These are phyloP conservation scores for Sebastes flavidus DNA, from an alignment of 2,797 vertebrate genomes.

Conservation along the genomic window DNA sequence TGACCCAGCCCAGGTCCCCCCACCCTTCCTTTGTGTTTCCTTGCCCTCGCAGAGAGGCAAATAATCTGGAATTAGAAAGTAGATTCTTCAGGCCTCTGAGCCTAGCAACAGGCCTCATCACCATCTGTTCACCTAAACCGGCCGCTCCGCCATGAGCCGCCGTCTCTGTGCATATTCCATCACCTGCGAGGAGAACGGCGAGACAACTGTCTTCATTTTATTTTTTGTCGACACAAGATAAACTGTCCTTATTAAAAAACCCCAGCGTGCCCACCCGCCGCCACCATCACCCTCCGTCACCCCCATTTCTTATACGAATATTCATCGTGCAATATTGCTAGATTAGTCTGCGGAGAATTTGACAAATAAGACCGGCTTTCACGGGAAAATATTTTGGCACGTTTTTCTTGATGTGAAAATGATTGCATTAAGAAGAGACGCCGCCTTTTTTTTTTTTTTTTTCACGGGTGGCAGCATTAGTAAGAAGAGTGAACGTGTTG, in stretches of 20 bases:
- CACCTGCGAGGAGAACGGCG: constrained; percentile 62
- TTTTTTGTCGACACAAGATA: constrained; percentile 82
- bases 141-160: constrained; percentile 56
- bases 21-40: constrained; percentile 72
- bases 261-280: not conserved
- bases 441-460: constrained; percentile 38
- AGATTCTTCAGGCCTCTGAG: constrained; percentile 86
- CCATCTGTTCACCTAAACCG: constrained; percentile 90
- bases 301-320: constrained; percentile 65
- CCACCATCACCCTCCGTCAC: constrained; percentile 37
- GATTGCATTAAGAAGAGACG: constrained; percentile 73
- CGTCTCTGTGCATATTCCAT: constrained; percentile 82
- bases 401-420: constrained; percentile 80
- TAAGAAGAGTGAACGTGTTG: constrained; percentile 12
- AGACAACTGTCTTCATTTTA: constrained; percentile 80
- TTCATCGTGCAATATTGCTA: constrained; percentile 77
- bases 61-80: constrained; percentile 92
- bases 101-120: constrained; percentile 91
- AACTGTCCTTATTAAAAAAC: constrained; percentile 76
- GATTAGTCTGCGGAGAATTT: constrained; percentile 76
- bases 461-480: not conserved
- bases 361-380: constrained; percentile 74
- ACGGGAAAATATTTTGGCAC: constrained; percentile 71
- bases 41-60: constrained; percentile 87
- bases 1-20: constrained; percentile 77